phyloP scores from a whole-genome alignment of 2,113 vertebrate species.

The Willisornis vidua region DNA sequence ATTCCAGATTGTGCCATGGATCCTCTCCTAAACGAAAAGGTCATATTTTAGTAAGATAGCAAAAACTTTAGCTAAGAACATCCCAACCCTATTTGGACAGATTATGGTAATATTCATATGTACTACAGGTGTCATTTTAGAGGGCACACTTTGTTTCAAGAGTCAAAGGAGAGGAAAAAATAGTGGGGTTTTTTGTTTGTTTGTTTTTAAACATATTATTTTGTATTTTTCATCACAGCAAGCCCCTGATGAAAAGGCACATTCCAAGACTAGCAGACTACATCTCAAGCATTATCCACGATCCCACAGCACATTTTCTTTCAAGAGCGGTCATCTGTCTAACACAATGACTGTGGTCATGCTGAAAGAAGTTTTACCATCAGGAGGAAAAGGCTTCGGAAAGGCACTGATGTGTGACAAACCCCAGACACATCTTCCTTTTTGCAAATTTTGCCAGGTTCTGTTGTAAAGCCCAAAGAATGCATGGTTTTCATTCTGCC shows the following conservation, averaged over 20 bases:
- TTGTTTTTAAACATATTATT: neutral
- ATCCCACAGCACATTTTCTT: neutral
- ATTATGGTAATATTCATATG: neutral
- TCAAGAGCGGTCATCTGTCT: neutral
- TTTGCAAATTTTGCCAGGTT: neutral
- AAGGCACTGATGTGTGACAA: neutral
- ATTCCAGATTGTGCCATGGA: conserved; percentile 92
- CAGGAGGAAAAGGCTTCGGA: neutral
- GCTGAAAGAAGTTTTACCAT: neutral
- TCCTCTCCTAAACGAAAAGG: conserved; percentile 80
- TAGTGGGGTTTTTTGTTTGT: neutral
- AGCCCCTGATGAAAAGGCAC: neutral
- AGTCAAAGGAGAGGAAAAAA: neutral
- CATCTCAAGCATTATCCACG: neutral
- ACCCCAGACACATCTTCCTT: neutral
- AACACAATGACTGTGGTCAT: neutral
- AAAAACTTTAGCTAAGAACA: neutral
- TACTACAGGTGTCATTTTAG: neutral
- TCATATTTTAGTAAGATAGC: neutral
- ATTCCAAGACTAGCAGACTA: neutral
- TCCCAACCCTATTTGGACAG: neutral
- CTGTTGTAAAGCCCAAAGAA: neutral
- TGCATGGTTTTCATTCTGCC: conserved; percentile 7
- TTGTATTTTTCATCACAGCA: neutral
- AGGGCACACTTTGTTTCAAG: neutral